Evolutionary conservation across 2,888 invertebrate genomes (phyloP).

Genomic region (Ametastegia equiseti): DNA sequence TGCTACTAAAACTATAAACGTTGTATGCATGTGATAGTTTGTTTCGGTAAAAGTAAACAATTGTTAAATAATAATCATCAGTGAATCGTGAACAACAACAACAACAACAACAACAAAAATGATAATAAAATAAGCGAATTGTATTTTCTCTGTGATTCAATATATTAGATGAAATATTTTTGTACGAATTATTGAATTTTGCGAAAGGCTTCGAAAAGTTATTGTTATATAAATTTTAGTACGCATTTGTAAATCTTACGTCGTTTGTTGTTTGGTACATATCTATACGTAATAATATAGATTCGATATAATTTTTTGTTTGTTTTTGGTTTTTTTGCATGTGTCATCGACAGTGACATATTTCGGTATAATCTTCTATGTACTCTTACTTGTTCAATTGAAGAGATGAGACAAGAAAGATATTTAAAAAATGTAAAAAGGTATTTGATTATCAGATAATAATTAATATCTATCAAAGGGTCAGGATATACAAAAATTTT

Average conservation of each 20-base stretch:
- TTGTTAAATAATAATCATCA: background rate
- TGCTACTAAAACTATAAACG: background rate
- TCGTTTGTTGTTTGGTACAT: no score
- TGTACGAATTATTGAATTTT: background rate
- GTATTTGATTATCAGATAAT: background rate
- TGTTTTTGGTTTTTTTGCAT: no score
- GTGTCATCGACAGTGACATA: no score
- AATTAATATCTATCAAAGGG: background rate
- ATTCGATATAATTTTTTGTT: no score
- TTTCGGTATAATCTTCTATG: no score
- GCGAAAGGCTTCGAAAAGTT: constrained; percentile 5
- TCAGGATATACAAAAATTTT: no score
- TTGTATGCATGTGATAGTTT: background rate
- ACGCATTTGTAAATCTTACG: background rate
- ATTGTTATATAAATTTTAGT: background rate
- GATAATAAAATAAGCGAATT: background rate
- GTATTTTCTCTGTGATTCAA: background rate
- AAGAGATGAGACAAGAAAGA: background rate
- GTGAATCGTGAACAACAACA: background rate
- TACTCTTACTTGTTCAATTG: background rate
- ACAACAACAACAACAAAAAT: no score
- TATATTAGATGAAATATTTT: constrained; percentile 1
- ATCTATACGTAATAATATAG: no score
- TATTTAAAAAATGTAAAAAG: background rate
- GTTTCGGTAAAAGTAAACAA: background rate